Base-by-base conservation (phyloP, 1,140 invertebrate species). In the Lasaia peninsularis region DNA sequence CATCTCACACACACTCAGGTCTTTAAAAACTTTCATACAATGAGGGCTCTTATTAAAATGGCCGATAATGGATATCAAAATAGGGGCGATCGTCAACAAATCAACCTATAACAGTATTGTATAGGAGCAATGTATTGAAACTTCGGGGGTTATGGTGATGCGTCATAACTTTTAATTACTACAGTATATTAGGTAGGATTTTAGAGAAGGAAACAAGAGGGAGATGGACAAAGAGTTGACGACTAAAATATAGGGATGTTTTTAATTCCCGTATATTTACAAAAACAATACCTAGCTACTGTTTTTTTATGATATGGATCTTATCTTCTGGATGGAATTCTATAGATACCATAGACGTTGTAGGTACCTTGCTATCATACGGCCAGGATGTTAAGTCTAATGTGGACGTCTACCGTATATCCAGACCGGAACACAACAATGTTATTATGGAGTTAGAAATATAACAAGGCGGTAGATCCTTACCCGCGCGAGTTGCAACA, bases 131-230 rank as follows among this genome's bases (percentile, higher is more conserved):
- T 44, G 40, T 44, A 50, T 49, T 53, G 63, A 44, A 60, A 67
- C 51, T 50, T 50, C 59, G 66, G 69, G 73, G 79, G 67, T 62
- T 58, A 71, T 51, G 58, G 60, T 73, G 73, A 77, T 75, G 74
- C 70, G 72, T 88, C 82, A 82, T 79, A 85, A 78, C 63, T 84
- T 86, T 86, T 85, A 85, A 88, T 88, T 85, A 81, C 73, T 78
- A 79, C 65, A 72, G 77, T 71, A 75, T 75, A 73, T 80, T 78
- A 72, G 71, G 54, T 56, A 63, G 54, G 67, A 73, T 69, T 48
- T 56, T 50, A 10, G 16, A 14, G 16, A 8, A 11, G 5, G 40
- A 44, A 11, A 44, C 11, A 20, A 18, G 7, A 44, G 18, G 10
- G 20, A 21, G 18, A 8, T 44, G 9, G 5, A 44, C 40, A 20